These are phyloP conservation scores for Drosophila phalerata DNA, from an alignment of 2,888 invertebrate species.

Conservation along the genomic window DNA sequence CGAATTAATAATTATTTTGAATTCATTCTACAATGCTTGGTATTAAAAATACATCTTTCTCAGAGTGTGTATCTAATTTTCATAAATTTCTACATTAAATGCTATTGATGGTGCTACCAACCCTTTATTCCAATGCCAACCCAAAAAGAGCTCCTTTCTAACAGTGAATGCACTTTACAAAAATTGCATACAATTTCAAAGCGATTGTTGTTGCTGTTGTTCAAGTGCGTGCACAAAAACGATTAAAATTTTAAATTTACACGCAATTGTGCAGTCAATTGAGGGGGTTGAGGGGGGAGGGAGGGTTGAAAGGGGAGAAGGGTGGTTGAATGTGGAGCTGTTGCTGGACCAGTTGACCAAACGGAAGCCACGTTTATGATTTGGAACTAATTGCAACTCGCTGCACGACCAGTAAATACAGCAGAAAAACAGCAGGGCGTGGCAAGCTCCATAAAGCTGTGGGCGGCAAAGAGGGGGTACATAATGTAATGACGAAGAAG, in stretches of 20 bases:
- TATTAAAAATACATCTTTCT: background rate
- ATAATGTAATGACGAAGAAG: constrained; percentile 9
- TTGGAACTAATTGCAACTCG: constrained; percentile 77
- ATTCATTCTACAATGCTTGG: background rate
- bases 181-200: constrained; percentile 54
- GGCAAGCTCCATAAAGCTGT: background rate
- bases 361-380: constrained; percentile 76
- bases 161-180: constrained; percentile 33
- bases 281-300: background rate
- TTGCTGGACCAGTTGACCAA: constrained; percentile 47
- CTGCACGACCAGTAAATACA: constrained; percentile 64
- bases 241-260: constrained; percentile 79
- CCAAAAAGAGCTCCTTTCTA: background rate
- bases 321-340: constrained; percentile 1
- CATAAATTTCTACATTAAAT: constrained; percentile 23
- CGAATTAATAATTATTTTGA: too few relatives aligned
- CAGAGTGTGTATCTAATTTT: too few relatives aligned
- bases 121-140: background rate
- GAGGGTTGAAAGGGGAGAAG: background rate
- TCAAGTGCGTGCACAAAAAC: constrained; percentile 66
- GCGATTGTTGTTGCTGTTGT: constrained; percentile 31
- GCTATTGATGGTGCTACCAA: constrained; percentile 10
- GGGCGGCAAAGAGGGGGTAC: background rate
- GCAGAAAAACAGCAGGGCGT: constrained; percentile 36
- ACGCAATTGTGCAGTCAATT: constrained; percentile 61